Evolutionary conservation across 2,888 invertebrate species (phyloP).

Genomic region (Oscheius sp.): DNA sequence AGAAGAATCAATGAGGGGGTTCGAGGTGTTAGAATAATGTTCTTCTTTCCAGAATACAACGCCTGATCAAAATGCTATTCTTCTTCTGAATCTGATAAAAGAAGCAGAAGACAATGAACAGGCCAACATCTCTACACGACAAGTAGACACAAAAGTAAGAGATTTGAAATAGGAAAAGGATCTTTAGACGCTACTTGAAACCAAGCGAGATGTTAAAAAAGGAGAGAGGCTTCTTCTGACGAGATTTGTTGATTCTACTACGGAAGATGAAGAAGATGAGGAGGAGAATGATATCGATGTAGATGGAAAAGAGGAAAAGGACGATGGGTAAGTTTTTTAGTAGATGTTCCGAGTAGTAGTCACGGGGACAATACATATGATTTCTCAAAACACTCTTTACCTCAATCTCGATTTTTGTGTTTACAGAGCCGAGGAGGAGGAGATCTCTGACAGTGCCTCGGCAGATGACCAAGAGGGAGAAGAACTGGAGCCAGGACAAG

Average conservation of each 20-base stretch:
- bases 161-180: background rate
- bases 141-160: constrained; percentile 55
- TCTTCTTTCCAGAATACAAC: constrained; percentile 45
- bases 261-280: constrained; percentile 42
- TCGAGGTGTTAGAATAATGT: background rate
- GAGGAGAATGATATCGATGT: constrained; percentile 37
- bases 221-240: constrained; percentile 48
- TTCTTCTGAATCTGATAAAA: constrained; percentile 62
- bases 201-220: constrained; percentile 33
- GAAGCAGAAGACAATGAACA: constrained; percentile 51
- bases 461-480: constrained; percentile 38
- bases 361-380: background rate
- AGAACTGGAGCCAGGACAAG: constrained; percentile 44
- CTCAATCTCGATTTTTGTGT: background rate
- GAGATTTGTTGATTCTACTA: constrained; percentile 41
- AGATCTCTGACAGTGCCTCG: constrained; percentile 18
- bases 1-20: background rate
- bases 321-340: background rate
- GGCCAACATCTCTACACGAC: constrained; percentile 56
- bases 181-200: constrained; percentile 13
- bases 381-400: background rate
- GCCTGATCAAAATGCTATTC: constrained; percentile 62
- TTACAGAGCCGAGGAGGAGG: constrained; percentile 30
- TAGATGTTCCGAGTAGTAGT: background rate
- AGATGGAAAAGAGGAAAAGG: constrained; percentile 37